These are phyloP conservation scores for Pterocles orientalis DNA, from an alignment of 2,113 vertebrate species.

Conservation along the genomic window DNA sequence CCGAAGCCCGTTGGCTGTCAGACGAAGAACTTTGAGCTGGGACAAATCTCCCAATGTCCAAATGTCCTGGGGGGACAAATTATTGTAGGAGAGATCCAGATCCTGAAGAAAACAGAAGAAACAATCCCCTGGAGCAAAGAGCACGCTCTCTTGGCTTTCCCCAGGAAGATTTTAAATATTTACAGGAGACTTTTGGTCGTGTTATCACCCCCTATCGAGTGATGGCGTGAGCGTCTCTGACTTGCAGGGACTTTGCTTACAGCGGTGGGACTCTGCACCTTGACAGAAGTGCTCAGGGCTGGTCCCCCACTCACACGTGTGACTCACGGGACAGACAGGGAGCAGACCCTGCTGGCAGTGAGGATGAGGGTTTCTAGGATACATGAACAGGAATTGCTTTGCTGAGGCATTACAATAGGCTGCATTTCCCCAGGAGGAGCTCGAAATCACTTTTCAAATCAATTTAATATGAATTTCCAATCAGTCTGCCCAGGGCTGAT, in stretches of 20 bases:
- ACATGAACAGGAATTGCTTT: neutral
- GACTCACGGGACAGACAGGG: neutral
- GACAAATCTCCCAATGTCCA: slow-evolving; percentile 74
- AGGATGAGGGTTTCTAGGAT: neutral
- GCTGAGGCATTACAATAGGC: neutral
- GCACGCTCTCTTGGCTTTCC: neutral
- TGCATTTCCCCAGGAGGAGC: neutral
- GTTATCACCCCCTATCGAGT: neutral
- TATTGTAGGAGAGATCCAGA: slow-evolving; percentile 89
- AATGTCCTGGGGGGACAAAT: slow-evolving; percentile 73
- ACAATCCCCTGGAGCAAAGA: neutral
- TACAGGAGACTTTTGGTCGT: neutral
- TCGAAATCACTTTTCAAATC: neutral
- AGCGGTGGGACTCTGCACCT: neutral
- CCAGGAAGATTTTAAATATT: neutral
- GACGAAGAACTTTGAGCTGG: slow-evolving; percentile 80
- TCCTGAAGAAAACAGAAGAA: slow-evolving; percentile 63
- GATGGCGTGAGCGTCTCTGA: neutral
- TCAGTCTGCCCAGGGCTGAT: neutral
- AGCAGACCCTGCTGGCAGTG: neutral
- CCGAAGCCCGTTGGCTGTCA: slow-evolving; percentile 82
- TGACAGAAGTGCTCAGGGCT: neutral
- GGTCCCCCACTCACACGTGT: neutral
- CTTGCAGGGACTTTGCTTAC: neutral
- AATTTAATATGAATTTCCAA: neutral